These are phyloP conservation scores for Acanthopagrus latus DNA, from an alignment of 2,797 vertebrate genomes.

Conservation along the genomic window DNA sequence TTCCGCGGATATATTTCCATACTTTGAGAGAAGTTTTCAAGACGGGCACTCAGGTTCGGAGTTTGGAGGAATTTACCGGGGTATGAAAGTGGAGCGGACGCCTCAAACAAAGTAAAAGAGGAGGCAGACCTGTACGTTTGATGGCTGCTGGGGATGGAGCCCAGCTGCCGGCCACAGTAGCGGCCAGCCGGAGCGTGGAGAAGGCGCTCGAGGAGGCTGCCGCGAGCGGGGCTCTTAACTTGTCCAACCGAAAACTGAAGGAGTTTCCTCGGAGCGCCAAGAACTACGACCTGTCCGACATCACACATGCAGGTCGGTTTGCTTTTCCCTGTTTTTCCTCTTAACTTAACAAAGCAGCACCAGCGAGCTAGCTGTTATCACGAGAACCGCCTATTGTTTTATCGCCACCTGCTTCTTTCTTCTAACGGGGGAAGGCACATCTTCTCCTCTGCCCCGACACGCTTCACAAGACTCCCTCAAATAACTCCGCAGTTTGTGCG, in stretches of 20 bases:
- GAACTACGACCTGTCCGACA: conserved; percentile 93
- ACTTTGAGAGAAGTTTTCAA: conserved; percentile 38
- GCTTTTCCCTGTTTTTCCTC: neutral
- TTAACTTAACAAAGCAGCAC: neutral
- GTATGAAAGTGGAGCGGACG: conserved; percentile 64
- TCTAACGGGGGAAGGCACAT: conserved; percentile 33
- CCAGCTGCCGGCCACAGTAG: conserved; percentile 87
- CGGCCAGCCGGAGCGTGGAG: conserved; percentile 91
- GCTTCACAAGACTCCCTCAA: conserved; percentile 1
- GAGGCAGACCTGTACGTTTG: conserved; percentile 72
- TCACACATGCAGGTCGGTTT: conserved; percentile 91
- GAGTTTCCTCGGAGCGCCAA: conserved; percentile 90
- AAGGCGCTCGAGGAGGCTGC: conserved; percentile 93
- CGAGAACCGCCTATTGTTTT: conserved; percentile 74
- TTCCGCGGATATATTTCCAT: conserved; percentile 24
- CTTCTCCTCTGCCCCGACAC: conserved; percentile 24
- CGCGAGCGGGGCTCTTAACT: conserved; percentile 90
- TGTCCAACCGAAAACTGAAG: conserved; percentile 91
- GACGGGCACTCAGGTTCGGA: conserved; percentile 3
- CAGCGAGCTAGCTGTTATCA: conserved; percentile 31
- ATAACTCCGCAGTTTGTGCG: neutral
- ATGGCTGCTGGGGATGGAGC: conserved; percentile 90
- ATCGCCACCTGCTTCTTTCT: conserved; percentile 75
- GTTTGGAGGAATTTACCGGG: conserved; percentile 19
- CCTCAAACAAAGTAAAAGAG: conserved; percentile 56